phyloP scores from a whole-genome alignment of 2,113 vertebrate genomes.

The Neolamprologus fasciatus region DNA sequence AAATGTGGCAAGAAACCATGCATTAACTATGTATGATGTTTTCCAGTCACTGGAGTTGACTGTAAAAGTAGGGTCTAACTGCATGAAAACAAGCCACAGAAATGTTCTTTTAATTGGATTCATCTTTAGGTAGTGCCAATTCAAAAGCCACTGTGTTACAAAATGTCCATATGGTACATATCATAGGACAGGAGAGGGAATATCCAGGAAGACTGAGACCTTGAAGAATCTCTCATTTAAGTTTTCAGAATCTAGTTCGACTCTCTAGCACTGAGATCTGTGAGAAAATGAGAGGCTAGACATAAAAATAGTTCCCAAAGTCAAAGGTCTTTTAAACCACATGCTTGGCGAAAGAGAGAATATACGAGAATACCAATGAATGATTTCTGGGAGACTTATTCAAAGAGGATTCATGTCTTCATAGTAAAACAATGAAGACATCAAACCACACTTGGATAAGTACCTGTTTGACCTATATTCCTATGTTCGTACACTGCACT shows the following conservation, averaged over 20 bases:
- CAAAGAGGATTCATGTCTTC: not conserved
- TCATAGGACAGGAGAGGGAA: not conserved
- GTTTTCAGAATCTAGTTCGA: not conserved
- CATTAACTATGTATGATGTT: not conserved
- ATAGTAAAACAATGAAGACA: not conserved
- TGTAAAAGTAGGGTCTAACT: not conserved
- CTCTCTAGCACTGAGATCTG: not conserved
- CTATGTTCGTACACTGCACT: not conserved
- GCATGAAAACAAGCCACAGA: not conserved
- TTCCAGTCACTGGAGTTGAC: not conserved
- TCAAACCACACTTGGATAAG: not conserved
- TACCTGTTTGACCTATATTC: slow-evolving; percentile 17
- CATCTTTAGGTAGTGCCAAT: not conserved
- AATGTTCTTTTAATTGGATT: not conserved
- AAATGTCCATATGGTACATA: not conserved
- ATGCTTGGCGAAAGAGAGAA: not conserved
- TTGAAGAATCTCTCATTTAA: not conserved
- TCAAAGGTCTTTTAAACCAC: not conserved
- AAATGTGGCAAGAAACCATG: not conserved
- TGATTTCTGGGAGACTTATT: not conserved
- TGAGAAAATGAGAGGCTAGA: not conserved
- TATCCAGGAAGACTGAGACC: not conserved
- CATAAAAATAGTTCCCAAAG: not conserved
- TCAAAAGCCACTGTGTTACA: not conserved
- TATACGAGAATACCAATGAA: not conserved